Percentiles rank a stretch among this genome's conserved stretches.
phyloP scores from a whole-genome alignment of 2,888 invertebrate genomes.

The Eristalinus aeneus region DNA sequence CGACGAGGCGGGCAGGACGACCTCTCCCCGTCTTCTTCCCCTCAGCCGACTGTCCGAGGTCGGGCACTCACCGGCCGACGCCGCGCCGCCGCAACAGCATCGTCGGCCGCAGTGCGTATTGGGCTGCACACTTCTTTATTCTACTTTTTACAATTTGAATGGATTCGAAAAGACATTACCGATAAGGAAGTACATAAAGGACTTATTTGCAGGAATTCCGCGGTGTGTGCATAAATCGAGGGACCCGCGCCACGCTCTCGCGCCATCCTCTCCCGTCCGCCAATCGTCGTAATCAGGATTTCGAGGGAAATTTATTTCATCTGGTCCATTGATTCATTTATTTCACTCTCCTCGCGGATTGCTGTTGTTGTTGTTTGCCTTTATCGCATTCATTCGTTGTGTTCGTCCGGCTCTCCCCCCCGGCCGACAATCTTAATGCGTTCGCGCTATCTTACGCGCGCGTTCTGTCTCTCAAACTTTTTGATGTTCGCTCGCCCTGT shows the following conservation, averaged over 20 bases:
- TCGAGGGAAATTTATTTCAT: conserved; percentile 69
- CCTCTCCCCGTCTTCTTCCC: background rate
- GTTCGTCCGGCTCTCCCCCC: background rate
- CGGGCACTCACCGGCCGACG: background rate
- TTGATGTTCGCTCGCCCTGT: conserved; percentile 37
- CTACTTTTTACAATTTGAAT: conserved; percentile 71
- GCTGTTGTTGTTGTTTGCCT: conserved; percentile 56
- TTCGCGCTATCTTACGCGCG: conserved; percentile 65
- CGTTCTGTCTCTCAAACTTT: conserved; percentile 61
- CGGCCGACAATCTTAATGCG: conserved; percentile 61
- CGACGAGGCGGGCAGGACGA: conserved; percentile 44
- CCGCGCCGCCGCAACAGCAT: background rate
- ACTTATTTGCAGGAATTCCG: conserved; percentile 67
- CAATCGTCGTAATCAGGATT: conserved; percentile 65
- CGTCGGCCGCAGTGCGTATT: conserved; percentile 33
- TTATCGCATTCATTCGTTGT: conserved; percentile 63
- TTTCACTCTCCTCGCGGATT: conserved; percentile 38
- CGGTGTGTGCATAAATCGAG: conserved; percentile 65
- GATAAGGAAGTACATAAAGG: conserved; percentile 71
- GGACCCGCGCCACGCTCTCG: background rate
- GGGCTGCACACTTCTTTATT: conserved; percentile 62
- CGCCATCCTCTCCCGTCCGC: background rate
- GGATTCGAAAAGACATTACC: conserved; percentile 71
- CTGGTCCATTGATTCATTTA: conserved; percentile 71
- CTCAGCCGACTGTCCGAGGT: background rate